Percentiles rank a stretch among this genome's conserved stretches.
phyloP scores from a whole-genome alignment of 2,888 invertebrate genomes.

The Apoda limacodes region DNA sequence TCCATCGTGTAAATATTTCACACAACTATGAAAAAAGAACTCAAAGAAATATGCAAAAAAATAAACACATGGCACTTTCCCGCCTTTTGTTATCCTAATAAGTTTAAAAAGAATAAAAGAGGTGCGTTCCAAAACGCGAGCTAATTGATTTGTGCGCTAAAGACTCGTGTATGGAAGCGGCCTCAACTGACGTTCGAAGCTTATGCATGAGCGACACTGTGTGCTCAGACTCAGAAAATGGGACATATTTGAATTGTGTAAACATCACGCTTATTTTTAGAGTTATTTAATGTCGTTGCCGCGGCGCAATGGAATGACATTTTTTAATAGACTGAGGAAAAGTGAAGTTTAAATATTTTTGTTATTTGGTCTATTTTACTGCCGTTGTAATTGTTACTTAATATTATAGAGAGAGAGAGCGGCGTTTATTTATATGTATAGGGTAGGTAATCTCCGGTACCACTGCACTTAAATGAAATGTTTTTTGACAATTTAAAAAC shows the following conservation, averaged over 20 bases:
- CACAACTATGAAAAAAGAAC: too few relatives aligned
- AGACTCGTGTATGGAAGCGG: constrained; percentile 12
- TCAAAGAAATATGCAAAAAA: too few relatives aligned
- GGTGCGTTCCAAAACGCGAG: constrained; percentile 20
- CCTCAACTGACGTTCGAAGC: constrained; percentile 28
- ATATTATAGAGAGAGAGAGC: too few relatives aligned
- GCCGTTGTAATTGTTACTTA: too few relatives aligned
- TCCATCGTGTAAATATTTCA: too few relatives aligned
- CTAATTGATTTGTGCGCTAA: constrained; percentile 25
- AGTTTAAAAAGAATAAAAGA: constrained; percentile 20
- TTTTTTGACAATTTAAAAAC: too few relatives aligned
- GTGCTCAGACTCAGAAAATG: constrained; percentile 29
- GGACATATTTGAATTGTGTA: constrained; percentile 26
- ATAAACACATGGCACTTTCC: constrained; percentile 1
- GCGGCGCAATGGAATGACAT: constrained; percentile 25
- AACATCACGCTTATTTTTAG: constrained; percentile 40
- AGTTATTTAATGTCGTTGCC: constrained; percentile 22
- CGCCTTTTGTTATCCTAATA: constrained; percentile 6
- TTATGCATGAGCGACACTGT: constrained; percentile 24
- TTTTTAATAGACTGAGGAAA: too few relatives aligned
- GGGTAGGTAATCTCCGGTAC: too few relatives aligned
- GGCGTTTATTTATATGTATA: too few relatives aligned
- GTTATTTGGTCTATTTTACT: too few relatives aligned
- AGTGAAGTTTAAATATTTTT: too few relatives aligned
- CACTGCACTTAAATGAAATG: too few relatives aligned